Percentiles rank a stretch among this genome's conserved stretches.
Conservation (phyloP, 2,113 vertebrate species). For the Lamprotornis superbus region DNA sequence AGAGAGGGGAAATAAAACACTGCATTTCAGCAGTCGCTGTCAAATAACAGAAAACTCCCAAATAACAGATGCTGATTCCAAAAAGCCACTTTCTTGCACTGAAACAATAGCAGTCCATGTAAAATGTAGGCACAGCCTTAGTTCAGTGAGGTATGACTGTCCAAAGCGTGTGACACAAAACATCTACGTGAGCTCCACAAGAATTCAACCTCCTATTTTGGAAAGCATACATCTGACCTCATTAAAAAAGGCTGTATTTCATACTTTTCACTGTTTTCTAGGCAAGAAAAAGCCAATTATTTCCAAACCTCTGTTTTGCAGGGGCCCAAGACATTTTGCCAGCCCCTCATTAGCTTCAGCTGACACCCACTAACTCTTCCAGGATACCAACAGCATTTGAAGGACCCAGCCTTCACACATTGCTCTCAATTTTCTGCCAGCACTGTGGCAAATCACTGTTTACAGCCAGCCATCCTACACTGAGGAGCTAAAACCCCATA, state of each 20-base stretch:
- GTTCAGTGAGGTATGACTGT: rapidly evolving
- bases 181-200: rapidly evolving
- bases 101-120: rapidly evolving
- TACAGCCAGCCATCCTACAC: background rate
- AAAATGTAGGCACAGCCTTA: rapidly evolving
- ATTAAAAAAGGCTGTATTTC: background rate
- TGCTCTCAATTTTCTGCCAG: background rate
- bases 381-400: background rate
- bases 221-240: rapidly evolving
- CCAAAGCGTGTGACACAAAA: rapidly evolving
- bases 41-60: background rate
- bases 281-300: background rate
- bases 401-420: background rate
- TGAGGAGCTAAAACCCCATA: background rate
- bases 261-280: background rate
- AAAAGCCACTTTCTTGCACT: background rate
- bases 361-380: background rate
- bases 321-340: background rate
- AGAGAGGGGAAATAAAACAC: background rate
- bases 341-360: background rate
- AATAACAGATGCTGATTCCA: rapidly evolving
- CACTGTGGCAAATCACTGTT: background rate
- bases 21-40: background rate
- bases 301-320: background rate
- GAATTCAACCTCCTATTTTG: background rate